A percentile compares a stretch with the other conserved stretches of the same genome.
These are phyloP conservation scores for Lepeophtheirus nordmannii DNA, from an alignment of 2,888 invertebrate genomes.

Conservation along the genomic window DNA sequence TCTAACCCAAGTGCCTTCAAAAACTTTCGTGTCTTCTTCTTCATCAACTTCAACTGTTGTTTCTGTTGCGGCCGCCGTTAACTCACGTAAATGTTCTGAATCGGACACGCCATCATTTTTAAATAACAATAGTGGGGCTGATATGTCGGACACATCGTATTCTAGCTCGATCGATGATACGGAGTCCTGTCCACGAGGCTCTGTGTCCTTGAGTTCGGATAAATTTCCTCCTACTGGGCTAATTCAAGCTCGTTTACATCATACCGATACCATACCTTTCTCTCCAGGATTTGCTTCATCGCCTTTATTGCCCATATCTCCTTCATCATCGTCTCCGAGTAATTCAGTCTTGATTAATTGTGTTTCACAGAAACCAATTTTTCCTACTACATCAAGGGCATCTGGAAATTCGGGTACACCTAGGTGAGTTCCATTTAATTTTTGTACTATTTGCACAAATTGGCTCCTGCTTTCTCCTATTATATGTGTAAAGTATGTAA, in stretches of 20 bases:
- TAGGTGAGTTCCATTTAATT: too few relatives aligned
- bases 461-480: too few relatives aligned
- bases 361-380: too few relatives aligned
- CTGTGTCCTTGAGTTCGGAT: background rate
- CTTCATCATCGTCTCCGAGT: too few relatives aligned
- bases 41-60: background rate
- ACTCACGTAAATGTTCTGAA: background rate
- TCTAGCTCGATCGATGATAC: background rate
- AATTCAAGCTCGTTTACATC: background rate
- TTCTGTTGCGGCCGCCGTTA: background rate
- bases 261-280: background rate
- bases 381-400: too few relatives aligned
- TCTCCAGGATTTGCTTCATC: conserved; percentile 1
- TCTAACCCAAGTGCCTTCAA: background rate
- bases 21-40: too few relatives aligned
- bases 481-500: too few relatives aligned
- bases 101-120: background rate
- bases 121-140: background rate
- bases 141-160: background rate
- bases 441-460: too few relatives aligned
- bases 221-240: conserved; percentile 2
- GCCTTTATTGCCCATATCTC: background rate
- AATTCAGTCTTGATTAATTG: too few relatives aligned
- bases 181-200: conserved; percentile 1
- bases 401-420: too few relatives aligned